Evolutionary conservation across 2,113 vertebrate genomes (phyloP), one percentile per base, ranked within the genome.

Genomic region (Vicugna pacos): DNA sequence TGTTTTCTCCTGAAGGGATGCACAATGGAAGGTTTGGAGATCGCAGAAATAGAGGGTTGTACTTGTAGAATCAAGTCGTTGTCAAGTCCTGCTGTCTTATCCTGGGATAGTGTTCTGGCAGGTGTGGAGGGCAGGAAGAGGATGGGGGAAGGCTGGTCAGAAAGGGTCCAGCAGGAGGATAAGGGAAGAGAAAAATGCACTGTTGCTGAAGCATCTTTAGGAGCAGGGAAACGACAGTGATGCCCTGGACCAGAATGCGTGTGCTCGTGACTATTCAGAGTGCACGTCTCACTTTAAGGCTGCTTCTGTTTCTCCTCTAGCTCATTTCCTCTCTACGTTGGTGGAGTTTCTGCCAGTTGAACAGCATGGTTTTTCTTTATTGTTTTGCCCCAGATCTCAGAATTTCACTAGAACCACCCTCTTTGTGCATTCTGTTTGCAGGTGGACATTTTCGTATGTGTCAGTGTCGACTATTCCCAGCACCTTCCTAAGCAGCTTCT

Each of bases 341-440:
- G 6, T 81, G 1, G 75, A 15, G 5, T 80, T 83, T 94, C 69
- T 83, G 11, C 10, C 20, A 13, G 30, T 65, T 67, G 12, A 67
- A 89, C 88, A 95, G 24, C 22, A 12, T 50, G 38, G 17, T 3
- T 52, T 80, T 89, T 67, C n/a, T 62, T 52, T 26, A 46, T 19
- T 38, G 16, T 77, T 88, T 54, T 89, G 16, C 19, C 60, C n/a
- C n/a, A 75, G 1, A 46, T 92, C 35, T 92, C 50, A 75, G 92
- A 26, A 65, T 30, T 81, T 95, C 79, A 5, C 76, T 35, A 64
- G 16, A 13, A 42, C 58, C 4, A 5, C 4, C 22, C 4, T 60
- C n/a, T 32, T 17, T 1, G 0, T 30, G 46, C 64, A 15, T 38
- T 50, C 38, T 35, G 4, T 93, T 35, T 70, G 38, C 52, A 24